Evolutionary conservation across 1,140 invertebrate species (phyloP), one percentile per base, ranked within the genome.

Genomic region (Nylanderia fulva): DNA sequence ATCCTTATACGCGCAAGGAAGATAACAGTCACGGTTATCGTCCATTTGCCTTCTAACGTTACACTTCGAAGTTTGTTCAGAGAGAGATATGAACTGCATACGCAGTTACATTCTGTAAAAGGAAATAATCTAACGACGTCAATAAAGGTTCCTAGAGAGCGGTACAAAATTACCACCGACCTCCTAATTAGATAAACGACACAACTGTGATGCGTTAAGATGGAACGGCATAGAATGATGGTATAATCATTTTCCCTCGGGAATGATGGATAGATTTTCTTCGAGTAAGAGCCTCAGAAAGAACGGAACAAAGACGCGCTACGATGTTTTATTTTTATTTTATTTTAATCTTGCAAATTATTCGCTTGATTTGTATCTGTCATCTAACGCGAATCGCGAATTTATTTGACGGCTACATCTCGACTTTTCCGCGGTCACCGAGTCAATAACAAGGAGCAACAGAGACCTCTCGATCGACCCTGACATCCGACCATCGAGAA

Each of bases 11-110:
- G 11, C 4, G 42, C 15, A 61, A 75, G n/a, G 15, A 2, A 90
- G 91, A 91, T 92, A 92, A 92, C 79, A 86, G 82, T 85, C 66
- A 77, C 66, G 86, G 85, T 91, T 92, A 92, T 92, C 91, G 91
- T 85, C 45, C 90, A 71, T 89, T 88, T 87, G 89, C 91, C 91
- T 89, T 87, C 69, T 86, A n/a, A 82, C 74, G 85, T 84, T 66
- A 45, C 75, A 66, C 72, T 58, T 29, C 21, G 54, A 66, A 56
- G 54, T 75, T 68, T 76, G 45, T 60, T 45, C 52, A 56, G 48
- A 63, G 48, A 63, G 75, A 88, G 80, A 87, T 68, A 87, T n/a
- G 58, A 58, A 72, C 74, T 60, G 21, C 13, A 36, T 45, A 48
- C 15, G 72, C 52, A 36, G 29, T 36, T 56, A 7, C n/a, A 15